Conservation (phyloP, 2,888 invertebrate genomes). For the Metacarcinus magister region DNA sequence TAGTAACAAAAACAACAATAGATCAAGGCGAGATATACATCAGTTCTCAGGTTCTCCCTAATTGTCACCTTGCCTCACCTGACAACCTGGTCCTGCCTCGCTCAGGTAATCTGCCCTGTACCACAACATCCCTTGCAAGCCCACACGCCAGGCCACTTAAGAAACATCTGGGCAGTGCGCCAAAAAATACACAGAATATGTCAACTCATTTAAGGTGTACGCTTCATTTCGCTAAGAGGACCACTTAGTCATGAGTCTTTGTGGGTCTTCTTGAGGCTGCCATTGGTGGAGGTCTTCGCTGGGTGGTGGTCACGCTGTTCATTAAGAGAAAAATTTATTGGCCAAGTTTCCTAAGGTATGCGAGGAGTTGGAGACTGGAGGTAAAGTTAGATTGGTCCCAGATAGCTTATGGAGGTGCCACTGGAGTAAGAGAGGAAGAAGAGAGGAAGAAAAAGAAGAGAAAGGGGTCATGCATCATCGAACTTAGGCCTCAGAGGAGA, state of each 20-base stretch:
- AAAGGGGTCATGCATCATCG: background rate
- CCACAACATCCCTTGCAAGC: conserved; percentile 1
- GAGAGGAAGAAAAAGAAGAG: background rate
- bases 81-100: background rate
- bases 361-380: conserved; percentile 53
- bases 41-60: background rate
- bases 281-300: conserved; percentile 18
- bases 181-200: conserved; percentile 21
- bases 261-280: background rate
- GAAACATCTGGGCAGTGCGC: background rate
- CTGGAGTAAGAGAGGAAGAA: background rate
- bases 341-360: conserved; percentile 56
- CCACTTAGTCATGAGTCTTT: conserved; percentile 15
- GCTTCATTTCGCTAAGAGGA: conserved; percentile 28
- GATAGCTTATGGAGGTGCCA: conserved; percentile 57
- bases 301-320: conserved; percentile 53
- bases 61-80: background rate
- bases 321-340: conserved; percentile 61
- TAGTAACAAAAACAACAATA: background rate
- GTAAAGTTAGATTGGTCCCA: conserved; percentile 61
- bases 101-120: background rate
- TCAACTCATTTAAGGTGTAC: conserved; percentile 29
- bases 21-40: background rate
- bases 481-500: background rate
- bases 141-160: conserved; percentile 34